Percentiles rank a stretch among this genome's conserved stretches.
phyloP scores from a whole-genome alignment of 1,140 invertebrate species.

The Drosophila nannoptera region DNA sequence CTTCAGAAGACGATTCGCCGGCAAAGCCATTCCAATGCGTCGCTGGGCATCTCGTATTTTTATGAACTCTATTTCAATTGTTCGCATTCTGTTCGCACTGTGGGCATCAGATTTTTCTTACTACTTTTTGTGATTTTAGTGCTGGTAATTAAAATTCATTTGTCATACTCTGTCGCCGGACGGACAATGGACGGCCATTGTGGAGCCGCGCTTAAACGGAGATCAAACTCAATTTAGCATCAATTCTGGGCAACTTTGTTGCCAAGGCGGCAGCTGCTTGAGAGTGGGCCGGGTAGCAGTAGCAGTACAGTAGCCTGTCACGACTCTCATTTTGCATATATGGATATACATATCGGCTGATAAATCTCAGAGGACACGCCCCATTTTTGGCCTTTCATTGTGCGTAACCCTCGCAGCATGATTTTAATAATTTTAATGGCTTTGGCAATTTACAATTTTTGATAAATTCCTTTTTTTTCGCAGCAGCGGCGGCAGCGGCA shows the following conservation, averaged over 20 bases:
- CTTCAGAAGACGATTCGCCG: background rate
- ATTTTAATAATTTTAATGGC: constrained; percentile 78
- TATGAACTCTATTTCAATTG: constrained; percentile 46
- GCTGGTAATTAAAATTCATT: constrained; percentile 71
- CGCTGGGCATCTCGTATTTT: constrained; percentile 51
- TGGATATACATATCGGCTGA: constrained; percentile 48
- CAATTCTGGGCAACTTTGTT: constrained; percentile 52
- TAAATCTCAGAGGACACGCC: constrained; percentile 74
- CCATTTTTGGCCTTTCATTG: constrained; percentile 30
- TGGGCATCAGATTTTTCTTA: constrained; percentile 26
- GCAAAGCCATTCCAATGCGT: constrained; percentile 16
- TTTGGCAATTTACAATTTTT: constrained; percentile 76
- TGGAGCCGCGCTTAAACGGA: background rate
- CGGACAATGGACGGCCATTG: constrained; percentile 41
- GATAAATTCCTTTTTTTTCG: constrained; percentile 69
- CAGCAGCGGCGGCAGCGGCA: constrained; percentile 6
- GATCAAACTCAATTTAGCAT: constrained; percentile 73
- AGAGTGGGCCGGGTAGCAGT: background rate
- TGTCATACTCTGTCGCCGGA: constrained; percentile 62
- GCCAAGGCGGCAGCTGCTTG: constrained; percentile 17
- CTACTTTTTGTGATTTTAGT: constrained; percentile 42
- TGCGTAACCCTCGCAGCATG: constrained; percentile 37
- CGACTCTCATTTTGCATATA: constrained; percentile 71
- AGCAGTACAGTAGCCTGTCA: constrained; percentile 8
- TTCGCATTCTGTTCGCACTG: constrained; percentile 16